Evolutionary conservation across 1,140 invertebrate species (phyloP).

Genomic region (silkworm (Bombyx mori)): DNA sequence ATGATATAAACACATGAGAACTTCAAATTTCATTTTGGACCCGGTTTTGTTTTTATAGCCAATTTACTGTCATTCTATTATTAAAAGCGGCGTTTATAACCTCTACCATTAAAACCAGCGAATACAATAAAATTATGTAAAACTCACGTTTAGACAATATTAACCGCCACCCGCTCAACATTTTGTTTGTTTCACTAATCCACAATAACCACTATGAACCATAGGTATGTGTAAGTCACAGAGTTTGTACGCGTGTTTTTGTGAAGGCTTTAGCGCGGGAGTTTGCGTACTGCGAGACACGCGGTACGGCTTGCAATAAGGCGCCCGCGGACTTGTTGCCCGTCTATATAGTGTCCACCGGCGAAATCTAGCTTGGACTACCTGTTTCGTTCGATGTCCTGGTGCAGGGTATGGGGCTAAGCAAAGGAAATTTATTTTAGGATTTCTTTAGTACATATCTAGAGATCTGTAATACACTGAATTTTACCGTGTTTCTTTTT

Average conservation of each 20-base stretch:
- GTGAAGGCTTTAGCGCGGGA: neutral
- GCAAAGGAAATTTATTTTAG: too few species aligned
- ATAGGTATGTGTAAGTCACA: conserved; percentile 19
- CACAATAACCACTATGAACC: conserved; percentile 9
- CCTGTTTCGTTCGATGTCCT: too few species aligned
- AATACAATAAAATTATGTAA: conserved; percentile 4
- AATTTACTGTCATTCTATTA: too few species aligned
- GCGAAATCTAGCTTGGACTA: conserved; percentile 1
- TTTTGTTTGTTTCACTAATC: conserved; percentile 20
- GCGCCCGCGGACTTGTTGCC: conserved; percentile 29
- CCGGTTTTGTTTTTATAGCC: too few species aligned
- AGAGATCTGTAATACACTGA: too few species aligned
- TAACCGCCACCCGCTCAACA: conserved; percentile 56
- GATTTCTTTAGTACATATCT: too few species aligned
- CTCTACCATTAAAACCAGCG: neutral
- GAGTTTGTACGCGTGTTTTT: conserved; percentile 5
- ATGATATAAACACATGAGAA: too few species aligned
- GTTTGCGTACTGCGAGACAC: conserved; percentile 1
- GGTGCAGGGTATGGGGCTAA: too few species aligned
- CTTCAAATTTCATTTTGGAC: too few species aligned
- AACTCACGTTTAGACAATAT: conserved; percentile 54
- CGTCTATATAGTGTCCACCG: conserved; percentile 38
- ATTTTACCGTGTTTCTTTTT: too few species aligned
- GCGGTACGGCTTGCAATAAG: conserved; percentile 24
- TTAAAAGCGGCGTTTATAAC: too few species aligned